Base-by-base conservation (phyloP, 2,888 invertebrate genomes). In the Dione juno region DNA sequence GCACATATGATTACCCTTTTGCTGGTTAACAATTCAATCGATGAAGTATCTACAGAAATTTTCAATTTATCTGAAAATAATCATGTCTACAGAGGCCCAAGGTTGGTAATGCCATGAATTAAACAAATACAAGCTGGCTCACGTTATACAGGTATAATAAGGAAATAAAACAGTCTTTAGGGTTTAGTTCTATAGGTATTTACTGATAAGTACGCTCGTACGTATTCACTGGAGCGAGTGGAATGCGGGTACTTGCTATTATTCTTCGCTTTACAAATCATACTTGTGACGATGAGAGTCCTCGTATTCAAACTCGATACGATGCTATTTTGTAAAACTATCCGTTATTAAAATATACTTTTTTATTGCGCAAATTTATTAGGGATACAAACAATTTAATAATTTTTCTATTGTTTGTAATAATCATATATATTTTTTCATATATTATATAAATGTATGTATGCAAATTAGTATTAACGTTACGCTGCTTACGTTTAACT, bases 211-310 rank as follows among this genome's bases (percentile, higher is more conserved):
- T 70, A 37, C 37, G 53, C 68, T 69, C 45, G 59, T 64, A 16
- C 13, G 63, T 63, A 68, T 74, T 73, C 74, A 75, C 57, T 69
- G 63, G 70, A 71, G 70, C 76, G 73, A 74, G 68, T 68, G 78
- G 77, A 79, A 79, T 79, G 76, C 79, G 79, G 79, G 78, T 75
- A 73, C 77, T 77, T 73, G 21, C 65, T 73, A 72, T 74, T 76
- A 73, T 77, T 71, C 59, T 72, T 67, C 74, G 67, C 52, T 69
- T 53, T 74, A 73, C 70, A 67, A 66, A 53, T 68, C 59, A 67
- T 70, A 66, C 74, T 72, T 67, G 50, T 54, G 59, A 58, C 67
- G 48, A 43, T 67, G 64, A 76, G 73, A 69, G 75, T 67, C 57
- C 72, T 75, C 72, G 72, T 69, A 66, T 70, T 72, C 37, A 69